Conservation (phyloP, 2,113 vertebrate species). For the Aix galericulata region DNA sequence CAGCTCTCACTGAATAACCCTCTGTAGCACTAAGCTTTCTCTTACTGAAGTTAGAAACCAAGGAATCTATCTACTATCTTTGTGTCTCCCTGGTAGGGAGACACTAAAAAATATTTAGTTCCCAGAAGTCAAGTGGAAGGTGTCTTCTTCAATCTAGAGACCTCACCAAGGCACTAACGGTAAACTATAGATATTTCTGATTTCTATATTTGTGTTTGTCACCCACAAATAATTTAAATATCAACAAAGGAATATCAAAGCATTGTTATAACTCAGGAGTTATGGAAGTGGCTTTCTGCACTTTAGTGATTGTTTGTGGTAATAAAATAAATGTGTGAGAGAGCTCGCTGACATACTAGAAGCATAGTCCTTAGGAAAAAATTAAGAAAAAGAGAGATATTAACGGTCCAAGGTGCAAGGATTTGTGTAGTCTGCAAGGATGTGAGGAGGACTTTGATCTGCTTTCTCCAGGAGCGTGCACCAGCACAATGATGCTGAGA, state of each 20-base stretch:
- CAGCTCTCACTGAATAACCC: not conserved
- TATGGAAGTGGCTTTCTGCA: not conserved
- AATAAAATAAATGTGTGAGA: not conserved
- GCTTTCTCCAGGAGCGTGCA: accelerated
- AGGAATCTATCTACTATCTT: not conserved
- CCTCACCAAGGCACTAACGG: not conserved
- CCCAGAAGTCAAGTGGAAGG: not conserved
- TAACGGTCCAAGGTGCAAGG: not conserved
- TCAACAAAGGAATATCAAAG: not conserved
- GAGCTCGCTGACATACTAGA: not conserved
- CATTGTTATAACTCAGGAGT: not conserved
- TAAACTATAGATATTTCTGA: not conserved
- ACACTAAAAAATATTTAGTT: not conserved
- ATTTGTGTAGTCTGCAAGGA: not conserved
- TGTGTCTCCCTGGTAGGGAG: not conserved
- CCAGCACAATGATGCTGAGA: not conserved
- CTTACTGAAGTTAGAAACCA: not conserved
- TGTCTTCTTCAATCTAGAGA: not conserved
- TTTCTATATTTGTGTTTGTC: not conserved
- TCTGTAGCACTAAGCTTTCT: not conserved
- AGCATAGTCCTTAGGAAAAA: not conserved
- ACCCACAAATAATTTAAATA: not conserved
- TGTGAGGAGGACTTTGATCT: accelerated
- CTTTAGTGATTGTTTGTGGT: not conserved
- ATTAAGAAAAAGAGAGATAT: not conserved